Percentiles rank a stretch among this genome's conserved stretches.
Conservation (phyloP, 2,113 vertebrate genomes). For the Oenanthe oenanthe region DNA sequence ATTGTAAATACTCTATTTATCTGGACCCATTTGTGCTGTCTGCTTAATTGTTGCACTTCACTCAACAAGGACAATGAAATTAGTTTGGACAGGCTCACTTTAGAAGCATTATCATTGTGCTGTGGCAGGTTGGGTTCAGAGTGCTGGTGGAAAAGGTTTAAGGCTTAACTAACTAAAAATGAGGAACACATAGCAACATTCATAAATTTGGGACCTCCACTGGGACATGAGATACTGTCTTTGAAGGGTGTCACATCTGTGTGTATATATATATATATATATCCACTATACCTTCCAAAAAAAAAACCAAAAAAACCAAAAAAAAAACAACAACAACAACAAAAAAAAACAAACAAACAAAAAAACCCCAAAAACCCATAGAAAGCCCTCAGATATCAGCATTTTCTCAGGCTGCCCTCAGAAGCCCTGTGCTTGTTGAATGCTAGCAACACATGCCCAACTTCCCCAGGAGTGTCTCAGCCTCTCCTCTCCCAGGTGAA, state of each 20-base stretch:
- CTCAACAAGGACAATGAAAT: conserved; percentile 42
- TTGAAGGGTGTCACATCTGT: neutral
- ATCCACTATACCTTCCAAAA: neutral
- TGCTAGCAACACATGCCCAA: neutral
- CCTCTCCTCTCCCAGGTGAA: neutral
- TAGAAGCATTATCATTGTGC: neutral
- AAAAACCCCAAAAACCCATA: too few relatives aligned
- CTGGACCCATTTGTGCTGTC: neutral
- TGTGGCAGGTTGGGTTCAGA: neutral
- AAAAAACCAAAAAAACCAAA: too few relatives aligned
- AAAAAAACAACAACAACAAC: neutral
- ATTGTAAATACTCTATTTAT: conserved; percentile 33
- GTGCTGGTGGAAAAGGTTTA: neutral
- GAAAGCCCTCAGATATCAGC: neutral
- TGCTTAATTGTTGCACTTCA: conserved; percentile 44
- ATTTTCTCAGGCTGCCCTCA: neutral
- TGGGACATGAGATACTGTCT: neutral
- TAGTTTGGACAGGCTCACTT: conserved; percentile 37
- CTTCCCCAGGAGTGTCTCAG: neutral
- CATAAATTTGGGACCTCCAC: neutral
- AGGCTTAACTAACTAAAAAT: conserved; percentile 3
- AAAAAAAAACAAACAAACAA: too few relatives aligned
- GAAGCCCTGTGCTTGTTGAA: neutral
- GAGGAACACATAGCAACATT: neutral
- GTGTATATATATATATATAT: too few relatives aligned